Evolutionary conservation across 1,140 invertebrate species (phyloP), one percentile per base, ranked within the genome.

Genomic region (Zaprionus ornatus): DNA sequence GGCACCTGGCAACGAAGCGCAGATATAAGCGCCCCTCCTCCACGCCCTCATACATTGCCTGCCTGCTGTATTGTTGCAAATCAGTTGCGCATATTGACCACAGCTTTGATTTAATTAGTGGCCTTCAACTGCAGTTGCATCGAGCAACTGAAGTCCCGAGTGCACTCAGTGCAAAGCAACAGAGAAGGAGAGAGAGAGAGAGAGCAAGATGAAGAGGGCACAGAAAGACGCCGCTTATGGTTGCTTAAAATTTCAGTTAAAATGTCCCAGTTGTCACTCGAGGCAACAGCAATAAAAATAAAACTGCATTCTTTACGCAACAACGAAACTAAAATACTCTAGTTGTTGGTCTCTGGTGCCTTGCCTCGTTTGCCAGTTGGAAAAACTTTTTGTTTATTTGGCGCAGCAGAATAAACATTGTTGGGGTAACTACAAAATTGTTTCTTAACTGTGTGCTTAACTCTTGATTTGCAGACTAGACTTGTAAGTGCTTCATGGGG

Each of bases 61-160:
- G 9, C 37, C 37, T 17, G 57, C 21, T 23, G 57, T 50, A 62
- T 66, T n/a, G 62, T 50, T 69, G 68, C 74, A 81, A 77, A 45
- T 73, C 61, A 71, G 23, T 56, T 66, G 54, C 54, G 21, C 63
- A 42, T 54, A 64, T 63, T 74, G 80, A 64, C 66, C 72, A 54
- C 59, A 70, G 64, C 52, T 57, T 56, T 73, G 76, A 86, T 87
- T 87, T 81, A 75, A 60, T 69, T 77, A 86, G 82, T 80, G 54
- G 72, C 48, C 29, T 68, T 42, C 25, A 66, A 29, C 63, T 27
- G 21, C 54, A 45, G 37, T 7, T 15, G 25, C 25, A 27, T 29
- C 25, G n/a, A 15, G 15, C 12, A 37, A 29, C 12, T 56, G 59
- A 29, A 60, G 29, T 9, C 23, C 15, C 13, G 13, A 63, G 42